Evolutionary conservation across 2,888 invertebrate genomes (phyloP).

Genomic region (Desoria tigrina): DNA sequence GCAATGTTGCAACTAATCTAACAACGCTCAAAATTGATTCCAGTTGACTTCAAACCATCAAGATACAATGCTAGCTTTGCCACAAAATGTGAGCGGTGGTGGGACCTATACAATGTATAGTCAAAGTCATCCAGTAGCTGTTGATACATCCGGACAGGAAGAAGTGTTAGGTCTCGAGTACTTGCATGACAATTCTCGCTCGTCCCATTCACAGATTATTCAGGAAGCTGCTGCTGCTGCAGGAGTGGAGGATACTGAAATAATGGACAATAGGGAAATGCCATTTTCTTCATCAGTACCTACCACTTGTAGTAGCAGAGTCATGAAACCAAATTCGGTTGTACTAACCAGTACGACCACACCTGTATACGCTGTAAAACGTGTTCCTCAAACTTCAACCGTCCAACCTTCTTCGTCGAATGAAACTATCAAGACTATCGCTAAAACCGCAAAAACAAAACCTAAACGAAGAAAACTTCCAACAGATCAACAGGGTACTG

Average conservation of each 20-base stretch:
- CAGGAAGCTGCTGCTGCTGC: constrained; percentile 16
- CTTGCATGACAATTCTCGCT: background rate
- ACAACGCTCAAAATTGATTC: no score
- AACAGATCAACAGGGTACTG: background rate
- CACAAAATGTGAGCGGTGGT: background rate
- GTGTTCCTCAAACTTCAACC: constrained; percentile 22
- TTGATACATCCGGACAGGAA: background rate
- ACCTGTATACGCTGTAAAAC: constrained; percentile 40
- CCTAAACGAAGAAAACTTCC: background rate
- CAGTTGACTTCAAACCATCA: background rate
- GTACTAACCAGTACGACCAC: background rate
- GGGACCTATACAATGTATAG: background rate
- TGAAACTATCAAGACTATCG: background rate
- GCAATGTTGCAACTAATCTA: no score
- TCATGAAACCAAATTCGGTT: constrained; percentile 7
- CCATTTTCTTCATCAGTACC: background rate
- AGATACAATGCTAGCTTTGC: background rate
- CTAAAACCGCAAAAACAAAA: background rate
- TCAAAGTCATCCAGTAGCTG: background rate
- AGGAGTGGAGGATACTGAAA: constrained; percentile 13
- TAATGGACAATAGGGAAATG: background rate
- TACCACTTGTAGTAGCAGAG: background rate
- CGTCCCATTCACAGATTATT: constrained; percentile 10
- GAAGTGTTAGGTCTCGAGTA: constrained; percentile 11
- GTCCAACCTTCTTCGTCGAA: background rate